These are phyloP conservation scores for Papilio demoleus DNA, from an alignment of 2,888 invertebrate species.

Conservation along the genomic window DNA sequence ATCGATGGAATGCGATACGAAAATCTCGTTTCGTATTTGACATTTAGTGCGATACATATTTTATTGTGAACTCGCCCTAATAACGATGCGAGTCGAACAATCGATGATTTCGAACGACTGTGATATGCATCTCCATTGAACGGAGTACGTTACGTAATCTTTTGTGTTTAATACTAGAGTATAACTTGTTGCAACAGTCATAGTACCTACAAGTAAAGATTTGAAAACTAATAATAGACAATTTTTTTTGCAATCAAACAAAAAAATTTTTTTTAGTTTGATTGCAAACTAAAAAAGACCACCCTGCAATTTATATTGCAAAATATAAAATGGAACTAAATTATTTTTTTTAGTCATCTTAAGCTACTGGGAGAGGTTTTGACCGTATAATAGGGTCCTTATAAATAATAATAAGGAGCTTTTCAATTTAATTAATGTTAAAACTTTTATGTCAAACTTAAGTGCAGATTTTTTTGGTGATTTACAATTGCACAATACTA, in stretches of 20 bases:
- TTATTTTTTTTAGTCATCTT: too few relatives aligned
- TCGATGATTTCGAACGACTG: conserved; percentile 43
- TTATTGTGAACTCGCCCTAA: conserved; percentile 39
- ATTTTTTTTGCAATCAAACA: background rate
- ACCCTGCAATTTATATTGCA: too few relatives aligned
- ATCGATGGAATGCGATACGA: conserved; percentile 31
- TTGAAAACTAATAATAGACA: background rate
- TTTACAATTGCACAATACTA: too few relatives aligned
- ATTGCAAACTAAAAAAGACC: too few relatives aligned
- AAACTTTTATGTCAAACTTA: too few relatives aligned
- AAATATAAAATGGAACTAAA: too few relatives aligned
- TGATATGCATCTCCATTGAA: conserved; percentile 43
- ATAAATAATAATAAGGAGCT: too few relatives aligned
- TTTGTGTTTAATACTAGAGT: conserved; percentile 25
- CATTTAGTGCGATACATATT: conserved; percentile 33
- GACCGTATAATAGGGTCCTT: too few relatives aligned
- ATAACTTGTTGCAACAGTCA: conserved; percentile 18
- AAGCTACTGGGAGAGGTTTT: too few relatives aligned
- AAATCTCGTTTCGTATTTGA: conserved; percentile 32
- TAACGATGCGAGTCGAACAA: conserved; percentile 40
- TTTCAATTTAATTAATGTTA: too few relatives aligned
- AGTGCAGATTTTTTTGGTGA: too few relatives aligned
- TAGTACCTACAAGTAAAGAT: background rate
- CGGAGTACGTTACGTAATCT: conserved; percentile 26
- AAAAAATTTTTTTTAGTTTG: too few relatives aligned